Base-by-base conservation (phyloP, 2,888 invertebrate species). In the Oxytorus armatus region DNA sequence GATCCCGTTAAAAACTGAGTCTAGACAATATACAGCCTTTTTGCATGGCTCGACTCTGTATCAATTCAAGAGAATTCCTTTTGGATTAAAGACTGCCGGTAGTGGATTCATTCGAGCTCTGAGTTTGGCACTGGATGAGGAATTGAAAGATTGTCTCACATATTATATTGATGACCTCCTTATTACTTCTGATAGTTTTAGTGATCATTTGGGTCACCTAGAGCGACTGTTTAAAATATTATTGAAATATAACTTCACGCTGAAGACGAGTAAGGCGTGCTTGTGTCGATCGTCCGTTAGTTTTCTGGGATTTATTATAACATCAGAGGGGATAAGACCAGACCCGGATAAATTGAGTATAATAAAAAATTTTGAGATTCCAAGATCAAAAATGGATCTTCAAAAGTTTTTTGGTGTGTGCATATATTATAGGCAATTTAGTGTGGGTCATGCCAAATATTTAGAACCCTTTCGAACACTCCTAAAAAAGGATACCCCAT, bases 151-250 rank as follows among this genome's bases (percentile, higher is more conserved):
- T 51, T 88, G 86, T 78, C 53, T 85, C 5, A 55, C 81, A 5
- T 83, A 78, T 47, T 89, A 90, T 70, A 82, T 89, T 8, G 88
- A 89, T 75, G 89, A 90, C 76, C 47, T 89, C 0, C 59, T 88
- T 0, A 82, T 89, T 0, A 82, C 83, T 0, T 89, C 88, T 0
- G 16, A 44, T 5, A 63, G 59, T 53, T 84, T 88, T 57, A 79
- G 5, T 4, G 3, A 29, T 3, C 29, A 29, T 5, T 5, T 29
- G 3, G 29, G 5, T 29, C 29, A 29, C 29, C 5, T 29, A 29
- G n/a, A n/a, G n/a, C n/a, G n/a, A n/a, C n/a, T n/a, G n/a, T 84
- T 88, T 10, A 10, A 14, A 11, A 63, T 69, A 36, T 72, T 86
- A 25, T 7, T 65, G 2, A 65, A 81, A 1, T 77, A 82, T 29